phyloP scores from a whole-genome alignment of 2,113 vertebrate genomes.

The Axis porcinus region DNA sequence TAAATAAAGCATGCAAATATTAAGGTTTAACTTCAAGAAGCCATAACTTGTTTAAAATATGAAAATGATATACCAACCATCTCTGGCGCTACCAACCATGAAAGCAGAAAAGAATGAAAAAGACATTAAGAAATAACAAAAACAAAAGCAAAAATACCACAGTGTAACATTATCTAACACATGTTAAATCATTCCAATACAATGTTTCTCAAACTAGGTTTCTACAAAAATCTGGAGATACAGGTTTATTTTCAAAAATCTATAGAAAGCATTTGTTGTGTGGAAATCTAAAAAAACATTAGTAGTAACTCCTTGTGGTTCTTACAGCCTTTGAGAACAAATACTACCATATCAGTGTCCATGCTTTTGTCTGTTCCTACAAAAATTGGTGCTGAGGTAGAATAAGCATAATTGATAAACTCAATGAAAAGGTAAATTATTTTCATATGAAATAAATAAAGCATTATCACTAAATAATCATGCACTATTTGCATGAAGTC shows the following conservation, averaged over 20 bases:
- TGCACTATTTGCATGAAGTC: background rate
- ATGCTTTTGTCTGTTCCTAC: background rate
- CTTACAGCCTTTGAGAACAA: background rate
- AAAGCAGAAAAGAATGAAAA: constrained; percentile 79
- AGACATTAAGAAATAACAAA: constrained; percentile 71
- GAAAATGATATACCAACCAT: constrained; percentile 94
- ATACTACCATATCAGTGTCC: too few relatives aligned
- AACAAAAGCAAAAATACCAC: background rate
- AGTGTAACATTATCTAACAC: background rate
- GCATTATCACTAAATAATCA: background rate
- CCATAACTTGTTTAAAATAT: constrained; percentile 63
- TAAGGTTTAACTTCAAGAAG: constrained; percentile 35
- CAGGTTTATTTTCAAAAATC: background rate
- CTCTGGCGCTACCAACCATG: constrained; percentile 91
- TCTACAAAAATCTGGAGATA: background rate
- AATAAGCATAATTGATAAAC: background rate
- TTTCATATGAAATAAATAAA: background rate
- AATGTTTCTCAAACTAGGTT: background rate
- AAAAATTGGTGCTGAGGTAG: background rate
- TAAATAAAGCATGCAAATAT: constrained; percentile 36
- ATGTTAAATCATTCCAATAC: background rate
- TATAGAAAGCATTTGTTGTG: background rate
- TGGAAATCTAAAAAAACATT: background rate
- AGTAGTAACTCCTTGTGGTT: background rate
- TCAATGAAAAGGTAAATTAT: background rate